Evolutionary conservation across 2,797 vertebrate species (phyloP).

Genomic region (Cyclura pinguis): DNA sequence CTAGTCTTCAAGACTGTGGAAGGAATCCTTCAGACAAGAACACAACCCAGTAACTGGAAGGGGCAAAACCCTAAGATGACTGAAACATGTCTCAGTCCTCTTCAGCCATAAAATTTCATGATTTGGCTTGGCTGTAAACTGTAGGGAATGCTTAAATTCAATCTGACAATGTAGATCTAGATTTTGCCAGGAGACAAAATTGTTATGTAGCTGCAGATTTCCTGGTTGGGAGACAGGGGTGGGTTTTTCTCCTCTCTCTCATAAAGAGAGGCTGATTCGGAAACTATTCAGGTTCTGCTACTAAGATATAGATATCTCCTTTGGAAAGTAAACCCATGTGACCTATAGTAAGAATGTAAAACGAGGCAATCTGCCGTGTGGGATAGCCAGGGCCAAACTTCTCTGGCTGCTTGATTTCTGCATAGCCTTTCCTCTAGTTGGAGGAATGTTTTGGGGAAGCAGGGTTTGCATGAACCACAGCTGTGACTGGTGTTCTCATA

Average conservation of each 20-base stretch:
- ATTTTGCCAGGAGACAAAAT: background rate
- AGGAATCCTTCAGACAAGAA: background rate
- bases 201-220: background rate
- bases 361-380: background rate
- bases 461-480: background rate
- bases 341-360: background rate
- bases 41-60: background rate
- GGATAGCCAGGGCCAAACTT: background rate
- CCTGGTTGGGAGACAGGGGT: background rate
- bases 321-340: background rate
- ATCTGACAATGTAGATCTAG: background rate
- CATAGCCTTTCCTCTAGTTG: conserved; percentile 3
- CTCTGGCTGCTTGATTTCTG: background rate
- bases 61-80: background rate
- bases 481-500: background rate
- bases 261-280: background rate
- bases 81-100: background rate
- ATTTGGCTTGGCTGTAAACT: background rate
- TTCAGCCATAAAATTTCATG: background rate
- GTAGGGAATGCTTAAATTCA: background rate
- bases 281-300: background rate
- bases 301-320: background rate
- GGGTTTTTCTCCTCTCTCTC: background rate
- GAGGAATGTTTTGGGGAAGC: background rate
- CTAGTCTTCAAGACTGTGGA: background rate